Percentiles rank a stretch among this genome's conserved stretches.
phyloP scores from a whole-genome alignment of 1,140 invertebrate species.

The Macrocentrus cingulum region DNA sequence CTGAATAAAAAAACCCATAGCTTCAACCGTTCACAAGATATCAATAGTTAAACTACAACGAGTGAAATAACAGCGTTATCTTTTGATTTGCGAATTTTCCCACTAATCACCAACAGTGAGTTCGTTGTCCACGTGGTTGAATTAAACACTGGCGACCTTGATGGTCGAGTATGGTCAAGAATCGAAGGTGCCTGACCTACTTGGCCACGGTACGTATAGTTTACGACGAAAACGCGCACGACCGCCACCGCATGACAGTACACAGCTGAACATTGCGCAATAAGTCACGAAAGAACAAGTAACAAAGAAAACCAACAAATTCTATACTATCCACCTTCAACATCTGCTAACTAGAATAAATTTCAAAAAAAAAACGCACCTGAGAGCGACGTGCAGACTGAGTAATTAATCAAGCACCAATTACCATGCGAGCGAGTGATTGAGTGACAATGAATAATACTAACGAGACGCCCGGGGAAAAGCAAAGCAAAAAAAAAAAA shows the following conservation, averaged over 20 bases:
- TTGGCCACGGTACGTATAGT: conserved; percentile 24
- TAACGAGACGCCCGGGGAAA: background rate
- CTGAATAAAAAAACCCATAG: too few relatives aligned
- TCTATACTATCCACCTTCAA: too few relatives aligned
- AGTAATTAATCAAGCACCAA: background rate
- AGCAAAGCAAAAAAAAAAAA: background rate
- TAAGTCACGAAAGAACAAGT: too few relatives aligned
- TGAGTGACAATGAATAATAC: conserved; percentile 2
- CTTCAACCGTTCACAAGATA: too few relatives aligned
- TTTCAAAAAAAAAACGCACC: too few relatives aligned
- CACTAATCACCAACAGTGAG: background rate
- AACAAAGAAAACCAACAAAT: too few relatives aligned
- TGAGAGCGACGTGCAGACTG: background rate
- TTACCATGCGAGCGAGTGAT: background rate
- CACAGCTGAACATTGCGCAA: background rate
- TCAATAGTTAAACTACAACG: too few relatives aligned
- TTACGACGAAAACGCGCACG: background rate
- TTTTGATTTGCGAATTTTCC: background rate
- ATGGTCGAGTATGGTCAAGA: conserved; percentile 32
- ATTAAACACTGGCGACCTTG: conserved; percentile 37
- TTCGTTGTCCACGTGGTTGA: conserved; percentile 36
- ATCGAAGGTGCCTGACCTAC: conserved; percentile 40
- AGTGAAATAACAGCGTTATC: too few relatives aligned
- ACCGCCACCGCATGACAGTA: background rate
- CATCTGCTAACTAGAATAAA: too few relatives aligned